These are phyloP conservation scores for Cancer borealis DNA, from an alignment of 2,888 invertebrate species.

Conservation along the genomic window DNA sequence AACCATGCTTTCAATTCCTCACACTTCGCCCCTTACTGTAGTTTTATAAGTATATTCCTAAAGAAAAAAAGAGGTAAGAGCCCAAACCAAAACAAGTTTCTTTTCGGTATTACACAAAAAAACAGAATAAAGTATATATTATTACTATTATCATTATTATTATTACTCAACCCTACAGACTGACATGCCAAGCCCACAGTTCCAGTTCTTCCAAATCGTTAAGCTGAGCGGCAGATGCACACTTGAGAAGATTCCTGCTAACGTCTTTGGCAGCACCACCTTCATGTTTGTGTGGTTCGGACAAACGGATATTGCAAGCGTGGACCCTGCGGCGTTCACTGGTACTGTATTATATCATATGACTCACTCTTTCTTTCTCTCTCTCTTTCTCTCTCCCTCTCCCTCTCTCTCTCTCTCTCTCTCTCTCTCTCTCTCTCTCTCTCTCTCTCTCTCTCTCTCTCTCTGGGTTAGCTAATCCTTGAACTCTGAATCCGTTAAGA, in stretches of 20 bases:
- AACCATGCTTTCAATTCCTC: not conserved
- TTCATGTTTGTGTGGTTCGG: slow-evolving; percentile 57
- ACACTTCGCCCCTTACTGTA: not conserved
- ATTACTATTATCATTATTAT: too few relatives aligned
- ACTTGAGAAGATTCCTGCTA: slow-evolving; percentile 53
- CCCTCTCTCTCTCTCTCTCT: slow-evolving; percentile 33
- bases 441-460: not conserved
- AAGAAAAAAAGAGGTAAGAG: too few relatives aligned
- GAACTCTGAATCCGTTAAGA: not conserved
- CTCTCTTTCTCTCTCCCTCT: slow-evolving; percentile 24
- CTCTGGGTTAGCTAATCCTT: not conserved
- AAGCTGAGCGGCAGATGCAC: slow-evolving; percentile 41
- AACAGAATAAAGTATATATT: too few relatives aligned
- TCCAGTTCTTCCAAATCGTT: slow-evolving; percentile 61
- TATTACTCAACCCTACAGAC: not conserved
- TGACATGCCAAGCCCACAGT: not conserved
- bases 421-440: not conserved
- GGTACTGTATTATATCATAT: not conserved
- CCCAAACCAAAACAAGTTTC: too few relatives aligned
- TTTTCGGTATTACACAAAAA: too few relatives aligned
- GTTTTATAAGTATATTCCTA: too few relatives aligned
- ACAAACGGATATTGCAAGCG: slow-evolving; percentile 52
- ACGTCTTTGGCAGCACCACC: slow-evolving; percentile 55
- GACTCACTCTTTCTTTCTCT: not conserved
- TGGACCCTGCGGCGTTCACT: slow-evolving; percentile 42